phyloP scores from a whole-genome alignment of 2,113 vertebrate genomes.

The Falco punctatus region DNA sequence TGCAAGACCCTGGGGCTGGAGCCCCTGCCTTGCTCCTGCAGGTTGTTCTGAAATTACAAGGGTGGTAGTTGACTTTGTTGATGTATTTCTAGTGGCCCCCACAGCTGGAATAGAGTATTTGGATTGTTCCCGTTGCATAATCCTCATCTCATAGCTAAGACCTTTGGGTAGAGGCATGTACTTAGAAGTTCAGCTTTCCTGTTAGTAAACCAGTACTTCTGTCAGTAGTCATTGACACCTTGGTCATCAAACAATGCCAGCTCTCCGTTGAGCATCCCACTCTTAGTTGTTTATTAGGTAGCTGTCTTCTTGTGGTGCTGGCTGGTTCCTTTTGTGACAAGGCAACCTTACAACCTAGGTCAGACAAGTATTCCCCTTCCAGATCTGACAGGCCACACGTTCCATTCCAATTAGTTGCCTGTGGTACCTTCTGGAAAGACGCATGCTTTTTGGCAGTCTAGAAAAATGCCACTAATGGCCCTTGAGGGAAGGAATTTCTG shows the following conservation, averaged over 20 bases:
- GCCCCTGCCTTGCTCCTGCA: neutral
- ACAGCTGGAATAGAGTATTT: neutral
- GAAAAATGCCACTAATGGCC: neutral
- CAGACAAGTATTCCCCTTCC: neutral
- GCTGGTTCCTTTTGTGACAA: neutral
- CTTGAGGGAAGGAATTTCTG: neutral
- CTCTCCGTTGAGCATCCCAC: neutral
- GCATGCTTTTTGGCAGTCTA: neutral
- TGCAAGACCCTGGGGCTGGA: neutral
- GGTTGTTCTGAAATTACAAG: neutral
- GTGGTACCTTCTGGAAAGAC: neutral
- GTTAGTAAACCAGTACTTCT: neutral
- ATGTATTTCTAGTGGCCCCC: neutral
- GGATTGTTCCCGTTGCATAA: neutral
- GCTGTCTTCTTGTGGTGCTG: neutral
- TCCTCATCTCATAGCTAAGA: neutral
- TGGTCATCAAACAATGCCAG: neutral
- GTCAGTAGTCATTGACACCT: neutral
- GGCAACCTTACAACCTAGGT: neutral
- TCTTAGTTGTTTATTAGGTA: neutral
- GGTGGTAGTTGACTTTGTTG: neutral
- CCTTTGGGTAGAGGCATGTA: neutral
- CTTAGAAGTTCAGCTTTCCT: neutral
- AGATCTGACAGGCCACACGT: neutral
- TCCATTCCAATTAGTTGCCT: fast-evolving